These are phyloP conservation scores for Tor tambroides DNA, from an alignment of 2,113 vertebrate species.

Conservation along the genomic window DNA sequence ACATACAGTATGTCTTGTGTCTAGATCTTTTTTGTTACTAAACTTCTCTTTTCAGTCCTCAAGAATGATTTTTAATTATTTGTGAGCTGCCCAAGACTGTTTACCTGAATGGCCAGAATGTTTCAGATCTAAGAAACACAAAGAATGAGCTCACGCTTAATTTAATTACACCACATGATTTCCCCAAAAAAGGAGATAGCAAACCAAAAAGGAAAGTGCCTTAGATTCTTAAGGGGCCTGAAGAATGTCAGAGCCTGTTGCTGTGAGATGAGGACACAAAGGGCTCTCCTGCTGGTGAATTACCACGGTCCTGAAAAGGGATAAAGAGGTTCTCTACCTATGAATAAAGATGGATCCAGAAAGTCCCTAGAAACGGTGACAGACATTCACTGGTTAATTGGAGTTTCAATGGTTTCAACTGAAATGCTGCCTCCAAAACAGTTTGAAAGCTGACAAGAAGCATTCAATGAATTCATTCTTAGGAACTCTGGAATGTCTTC, in stretches of 20 bases:
- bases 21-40: neutral
- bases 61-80: neutral
- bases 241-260: conserved; percentile 52
- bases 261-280: conserved; percentile 47
- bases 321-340: conserved; percentile 23
- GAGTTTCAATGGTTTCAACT: conserved; percentile 42
- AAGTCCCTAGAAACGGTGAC: conserved; percentile 29
- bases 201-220: conserved; percentile 51
- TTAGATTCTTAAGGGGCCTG: conserved; percentile 44
- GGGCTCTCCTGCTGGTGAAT: conserved; percentile 43
- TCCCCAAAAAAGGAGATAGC: conserved; percentile 56
- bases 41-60: neutral
- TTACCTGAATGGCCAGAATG: conserved; percentile 49
- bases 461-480: conserved; percentile 9
- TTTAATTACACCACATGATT: conserved; percentile 69
- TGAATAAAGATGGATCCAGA: conserved; percentile 40
- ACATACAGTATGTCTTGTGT: neutral
- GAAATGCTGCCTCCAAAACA: conserved; percentile 41
- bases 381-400: conserved; percentile 36
- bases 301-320: conserved; percentile 39
- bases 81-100: conserved; percentile 32
- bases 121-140: conserved; percentile 53
- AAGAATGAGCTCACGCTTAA: conserved; percentile 60
- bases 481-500: conserved; percentile 19
- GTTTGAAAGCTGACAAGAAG: conserved; percentile 27